Conservation (phyloP, 2,888 invertebrate species). For the Erebia palarica region DNA sequence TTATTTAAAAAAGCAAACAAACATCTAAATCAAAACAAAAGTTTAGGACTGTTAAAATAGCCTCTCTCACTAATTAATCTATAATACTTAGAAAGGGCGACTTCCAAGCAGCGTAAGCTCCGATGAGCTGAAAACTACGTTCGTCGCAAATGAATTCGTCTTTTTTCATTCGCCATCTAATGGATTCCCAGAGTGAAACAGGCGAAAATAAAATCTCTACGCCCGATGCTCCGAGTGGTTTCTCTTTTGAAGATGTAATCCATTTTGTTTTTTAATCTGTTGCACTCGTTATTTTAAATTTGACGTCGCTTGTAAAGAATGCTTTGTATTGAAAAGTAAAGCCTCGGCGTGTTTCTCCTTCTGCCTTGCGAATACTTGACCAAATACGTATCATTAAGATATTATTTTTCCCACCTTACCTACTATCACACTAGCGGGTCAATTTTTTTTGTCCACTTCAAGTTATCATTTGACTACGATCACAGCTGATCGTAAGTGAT, state of each 20-base stretch:
- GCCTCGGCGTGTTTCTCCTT: neutral
- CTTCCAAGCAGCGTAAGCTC: slow-evolving; percentile 48
- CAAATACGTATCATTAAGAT: neutral
- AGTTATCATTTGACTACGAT: no score
- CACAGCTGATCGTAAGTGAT: no score
- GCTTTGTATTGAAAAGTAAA: slow-evolving; percentile 22
- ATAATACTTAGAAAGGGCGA: slow-evolving; percentile 35
- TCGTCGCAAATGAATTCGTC: slow-evolving; percentile 40
- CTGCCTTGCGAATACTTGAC: neutral
- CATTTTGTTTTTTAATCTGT: slow-evolving; percentile 53
- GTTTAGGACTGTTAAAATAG: neutral
- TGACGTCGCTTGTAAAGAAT: slow-evolving; percentile 21
- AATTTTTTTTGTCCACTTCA: no score
- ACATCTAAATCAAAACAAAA: neutral
- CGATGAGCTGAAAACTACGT: slow-evolving; percentile 58
- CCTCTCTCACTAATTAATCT: slow-evolving; percentile 33
- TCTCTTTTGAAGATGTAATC: slow-evolving; percentile 50
- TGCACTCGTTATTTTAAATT: slow-evolving; percentile 41
- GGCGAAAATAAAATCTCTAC: slow-evolving; percentile 43
- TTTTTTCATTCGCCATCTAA: slow-evolving; percentile 54
- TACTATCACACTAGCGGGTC: neutral
- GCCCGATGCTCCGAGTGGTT: slow-evolving; percentile 53
- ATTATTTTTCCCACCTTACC: neutral
- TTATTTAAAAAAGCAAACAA: no score
- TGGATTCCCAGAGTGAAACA: slow-evolving; percentile 56